Evolutionary conservation across 2,797 vertebrate species (phyloP).

Genomic region (Notolepis coatsorum): DNA sequence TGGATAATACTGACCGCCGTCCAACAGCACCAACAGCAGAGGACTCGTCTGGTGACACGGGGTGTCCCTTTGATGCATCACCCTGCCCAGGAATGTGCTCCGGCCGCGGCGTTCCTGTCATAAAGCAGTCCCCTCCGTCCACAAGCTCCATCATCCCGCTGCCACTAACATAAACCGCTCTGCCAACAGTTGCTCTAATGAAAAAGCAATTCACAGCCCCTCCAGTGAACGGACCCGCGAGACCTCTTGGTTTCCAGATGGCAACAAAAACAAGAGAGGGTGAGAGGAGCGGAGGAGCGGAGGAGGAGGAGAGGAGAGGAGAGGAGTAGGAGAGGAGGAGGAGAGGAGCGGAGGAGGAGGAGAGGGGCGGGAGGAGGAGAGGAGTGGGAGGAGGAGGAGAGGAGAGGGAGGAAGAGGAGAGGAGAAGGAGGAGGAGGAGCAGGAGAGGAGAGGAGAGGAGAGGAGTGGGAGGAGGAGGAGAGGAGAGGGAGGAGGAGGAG

Average conservation of each 20-base stretch:
- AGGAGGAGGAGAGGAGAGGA: no score
- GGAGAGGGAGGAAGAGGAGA: no score
- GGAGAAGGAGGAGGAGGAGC: no score
- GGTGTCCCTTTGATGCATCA: constrained; percentile 1
- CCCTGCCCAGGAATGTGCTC: constrained; percentile 2
- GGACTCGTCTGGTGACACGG: constrained; percentile 1
- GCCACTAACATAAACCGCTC: constrained; percentile 10
- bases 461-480: no score
- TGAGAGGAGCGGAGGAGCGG: no score
- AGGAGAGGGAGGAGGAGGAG: no score
- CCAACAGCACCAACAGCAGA: constrained; percentile 12
- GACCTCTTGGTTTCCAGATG: neutral
- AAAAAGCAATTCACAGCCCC: constrained; percentile 13
- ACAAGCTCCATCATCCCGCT: constrained; percentile 15
- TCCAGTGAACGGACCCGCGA: constrained; percentile 2
- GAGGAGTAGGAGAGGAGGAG: no score
- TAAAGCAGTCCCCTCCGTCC: neutral
- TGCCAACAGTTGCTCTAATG: constrained; percentile 13
- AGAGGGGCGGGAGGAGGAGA: no score
- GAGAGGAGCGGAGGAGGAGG: no score
- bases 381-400: no score
- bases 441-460: no score
- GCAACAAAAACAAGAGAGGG: neutral
- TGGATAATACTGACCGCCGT: constrained; percentile 24
- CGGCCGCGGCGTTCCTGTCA: constrained; percentile 5